Evolutionary conservation across 2,888 invertebrate species (phyloP), one percentile per base, ranked within the genome.

Genomic region (Eupithecia vulgata): DNA sequence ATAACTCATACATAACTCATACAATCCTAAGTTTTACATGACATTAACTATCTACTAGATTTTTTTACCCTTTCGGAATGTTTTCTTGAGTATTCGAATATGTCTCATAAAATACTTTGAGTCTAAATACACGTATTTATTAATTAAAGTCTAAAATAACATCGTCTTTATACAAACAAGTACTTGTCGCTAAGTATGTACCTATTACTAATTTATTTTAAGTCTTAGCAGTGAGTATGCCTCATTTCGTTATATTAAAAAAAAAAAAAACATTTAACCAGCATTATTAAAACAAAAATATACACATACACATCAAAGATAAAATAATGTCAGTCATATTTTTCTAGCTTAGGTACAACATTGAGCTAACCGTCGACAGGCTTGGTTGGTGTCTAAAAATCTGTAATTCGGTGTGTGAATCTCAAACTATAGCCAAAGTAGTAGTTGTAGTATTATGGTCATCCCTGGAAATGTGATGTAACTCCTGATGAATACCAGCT

Each of bases 391-490:
- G 48, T 52, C 48, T 61, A 6, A 61, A 61, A 17, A 61, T 61
- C 17, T 34, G 8, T 17, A 61, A 61, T 1, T 5, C 12, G 1
- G 21, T 25, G 5, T 25, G 57, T 12, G 3, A 57, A 57, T 17
- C 15, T 67, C 85, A 96, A 68, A 96, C 96, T 80, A 96, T 96
- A 87, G 96, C 96, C 75, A 96, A 85, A 0, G 96, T 96, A 35
- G 96, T 96, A 35, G 95, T 96, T 30, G 95, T 92, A 10, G 94
- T 93, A 42, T 88, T 92, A 34, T 92, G 90, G 73, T 92, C 91
- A 42, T 92, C 92, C 57, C 91, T 83, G 1, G 88, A 80, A 83
- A 95, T 75, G 90, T 95, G 84, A 90, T 95, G 92, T 86, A 96
- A 78, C 85, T 95, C 89, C 73, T 91, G 91, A 72, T 92, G 93